Conservation (phyloP, 2,797 vertebrate species). For the Parauchenoglanis ngamensis region DNA sequence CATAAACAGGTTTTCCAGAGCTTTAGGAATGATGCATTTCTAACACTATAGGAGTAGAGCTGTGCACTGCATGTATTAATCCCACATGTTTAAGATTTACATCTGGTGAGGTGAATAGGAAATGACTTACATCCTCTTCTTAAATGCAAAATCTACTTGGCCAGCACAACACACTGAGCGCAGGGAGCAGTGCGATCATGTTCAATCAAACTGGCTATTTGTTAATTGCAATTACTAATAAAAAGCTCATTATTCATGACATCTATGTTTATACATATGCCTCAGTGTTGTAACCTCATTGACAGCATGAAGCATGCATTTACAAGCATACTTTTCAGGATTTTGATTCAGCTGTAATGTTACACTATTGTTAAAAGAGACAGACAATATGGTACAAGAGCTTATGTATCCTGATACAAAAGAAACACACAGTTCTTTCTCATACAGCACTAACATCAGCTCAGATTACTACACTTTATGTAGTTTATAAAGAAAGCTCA, state of each 20-base stretch:
- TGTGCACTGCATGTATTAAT: neutral
- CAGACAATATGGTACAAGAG: slow-evolving; percentile 52
- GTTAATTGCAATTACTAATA: slow-evolving; percentile 9
- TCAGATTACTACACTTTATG: slow-evolving; percentile 55
- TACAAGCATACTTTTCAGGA: slow-evolving; percentile 39
- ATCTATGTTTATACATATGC: neutral
- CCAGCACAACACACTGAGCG: neutral
- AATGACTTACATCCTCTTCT: slow-evolving; percentile 19
- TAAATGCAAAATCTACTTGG: slow-evolving; percentile 5
- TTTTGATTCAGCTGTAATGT: slow-evolving; percentile 50
- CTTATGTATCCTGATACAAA: slow-evolving; percentile 36
- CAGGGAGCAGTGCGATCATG: neutral
- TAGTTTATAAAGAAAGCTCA: slow-evolving; percentile 43
- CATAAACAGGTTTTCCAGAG: neutral
- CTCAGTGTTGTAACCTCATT: slow-evolving; percentile 13
- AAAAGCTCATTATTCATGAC: neutral
- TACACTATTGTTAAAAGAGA: slow-evolving; percentile 46
- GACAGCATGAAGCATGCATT: slow-evolving; percentile 42
- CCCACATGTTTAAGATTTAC: slow-evolving; percentile 5
- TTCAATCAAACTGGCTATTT: slow-evolving; percentile 16
- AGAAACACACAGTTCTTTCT: slow-evolving; percentile 42
- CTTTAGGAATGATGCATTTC: neutral
- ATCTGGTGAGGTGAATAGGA: slow-evolving; percentile 12
- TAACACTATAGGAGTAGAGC: neutral
- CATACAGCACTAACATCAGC: slow-evolving; percentile 36